These are phyloP conservation scores for Orthosia gracilis DNA, from an alignment of 2,888 invertebrate species.

Conservation along the genomic window DNA sequence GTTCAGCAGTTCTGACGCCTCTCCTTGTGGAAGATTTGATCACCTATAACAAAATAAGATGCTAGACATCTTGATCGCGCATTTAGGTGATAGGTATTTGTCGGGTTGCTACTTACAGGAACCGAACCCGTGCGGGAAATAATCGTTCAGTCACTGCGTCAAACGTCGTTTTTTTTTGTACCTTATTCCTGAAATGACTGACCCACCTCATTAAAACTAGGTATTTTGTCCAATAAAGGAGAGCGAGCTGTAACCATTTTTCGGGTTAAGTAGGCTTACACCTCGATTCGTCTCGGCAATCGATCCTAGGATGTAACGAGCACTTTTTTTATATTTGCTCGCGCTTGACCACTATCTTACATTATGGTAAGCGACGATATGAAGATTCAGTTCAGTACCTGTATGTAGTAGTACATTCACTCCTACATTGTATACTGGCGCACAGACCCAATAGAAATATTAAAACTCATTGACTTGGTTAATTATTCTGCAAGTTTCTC, in stretches of 20 bases:
- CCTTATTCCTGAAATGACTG: neutral
- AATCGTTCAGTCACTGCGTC: neutral
- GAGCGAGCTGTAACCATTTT: neutral
- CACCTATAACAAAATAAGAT: constrained; percentile 15
- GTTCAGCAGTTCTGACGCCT: neutral
- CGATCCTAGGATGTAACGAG: neutral
- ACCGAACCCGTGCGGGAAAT: constrained; percentile 1
- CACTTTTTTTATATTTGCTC: too few species aligned
- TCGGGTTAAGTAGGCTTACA: too few species aligned
- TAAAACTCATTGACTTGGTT: neutral
- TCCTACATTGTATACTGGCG: too few species aligned
- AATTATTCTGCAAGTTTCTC: too few species aligned
- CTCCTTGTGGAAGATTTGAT: neutral
- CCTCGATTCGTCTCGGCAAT: neutral
- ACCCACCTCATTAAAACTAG: neutral
- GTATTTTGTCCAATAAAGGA: neutral
- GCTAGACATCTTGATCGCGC: neutral
- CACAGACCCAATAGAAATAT: too few species aligned
- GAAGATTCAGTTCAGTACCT: neutral
- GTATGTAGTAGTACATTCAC: too few species aligned
- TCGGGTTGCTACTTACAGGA: neutral
- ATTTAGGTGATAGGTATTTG: neutral
- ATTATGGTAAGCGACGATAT: too few species aligned
- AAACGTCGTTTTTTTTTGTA: neutral
- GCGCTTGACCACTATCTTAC: too few species aligned